phyloP scores from a whole-genome alignment of 2,888 invertebrate species.

The Morinoia aosen region DNA sequence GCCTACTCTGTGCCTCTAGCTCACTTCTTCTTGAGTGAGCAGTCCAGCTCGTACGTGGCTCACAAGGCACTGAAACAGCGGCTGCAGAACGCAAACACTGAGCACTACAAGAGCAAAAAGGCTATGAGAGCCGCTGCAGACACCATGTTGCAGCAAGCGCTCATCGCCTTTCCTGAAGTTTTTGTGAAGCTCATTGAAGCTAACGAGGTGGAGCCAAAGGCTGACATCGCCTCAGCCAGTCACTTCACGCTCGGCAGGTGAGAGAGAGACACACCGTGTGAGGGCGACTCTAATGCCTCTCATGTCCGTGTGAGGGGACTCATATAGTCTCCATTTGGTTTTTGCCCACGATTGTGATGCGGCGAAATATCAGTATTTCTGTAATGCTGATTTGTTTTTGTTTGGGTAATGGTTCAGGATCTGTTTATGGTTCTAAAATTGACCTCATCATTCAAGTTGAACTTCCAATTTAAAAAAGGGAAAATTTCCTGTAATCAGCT shows the following conservation, averaged over 20 bases:
- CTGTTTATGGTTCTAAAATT: too few relatives aligned
- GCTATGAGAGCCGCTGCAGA: constrained; percentile 72
- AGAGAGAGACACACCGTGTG: not conserved
- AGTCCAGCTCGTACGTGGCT: constrained; percentile 62
- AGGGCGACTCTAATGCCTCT: too few relatives aligned
- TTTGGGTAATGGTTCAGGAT: too few relatives aligned
- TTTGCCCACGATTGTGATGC: too few relatives aligned
- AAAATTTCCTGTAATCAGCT: too few relatives aligned
- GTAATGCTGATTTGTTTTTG: too few relatives aligned
- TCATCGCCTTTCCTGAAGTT: constrained; percentile 86
- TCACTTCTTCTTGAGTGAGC: constrained; percentile 76
- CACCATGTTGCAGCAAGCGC: constrained; percentile 80
- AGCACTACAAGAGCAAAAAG: constrained; percentile 56
- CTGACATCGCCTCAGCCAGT: not conserved
- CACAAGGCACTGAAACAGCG: constrained; percentile 26
- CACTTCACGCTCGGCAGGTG: constrained; percentile 8
- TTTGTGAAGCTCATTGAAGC: constrained; percentile 70
- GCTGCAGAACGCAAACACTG: not conserved
- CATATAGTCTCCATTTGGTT: too few relatives aligned
- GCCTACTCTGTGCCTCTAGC: constrained; percentile 86
- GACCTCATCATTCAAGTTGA: too few relatives aligned
- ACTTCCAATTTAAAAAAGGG: too few relatives aligned
- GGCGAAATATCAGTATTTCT: too few relatives aligned
- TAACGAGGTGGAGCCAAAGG: not conserved
- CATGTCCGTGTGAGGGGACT: too few relatives aligned